These are phyloP conservation scores for Lordiphosa clarofinis DNA, from an alignment of 1,140 invertebrate species.

Conservation along the genomic window DNA sequence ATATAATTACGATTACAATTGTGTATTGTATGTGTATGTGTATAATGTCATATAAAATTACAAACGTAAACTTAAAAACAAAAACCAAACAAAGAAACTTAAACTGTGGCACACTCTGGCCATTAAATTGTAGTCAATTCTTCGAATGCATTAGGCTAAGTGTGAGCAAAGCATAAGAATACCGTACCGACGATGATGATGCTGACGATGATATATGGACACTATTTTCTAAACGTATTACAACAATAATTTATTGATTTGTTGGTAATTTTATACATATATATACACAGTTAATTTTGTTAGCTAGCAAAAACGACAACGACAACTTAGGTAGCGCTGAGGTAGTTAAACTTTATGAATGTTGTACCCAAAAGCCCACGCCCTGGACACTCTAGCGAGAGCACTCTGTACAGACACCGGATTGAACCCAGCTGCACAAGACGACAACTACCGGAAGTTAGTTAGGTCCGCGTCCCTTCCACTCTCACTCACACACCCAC, in stretches of 20 bases:
- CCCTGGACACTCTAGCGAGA: slow-evolving; percentile 53
- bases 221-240: slow-evolving; percentile 77
- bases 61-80: slow-evolving; percentile 47
- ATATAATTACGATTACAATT: slow-evolving; percentile 73
- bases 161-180: slow-evolving; percentile 30
- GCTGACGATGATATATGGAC: slow-evolving; percentile 67
- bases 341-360: slow-evolving; percentile 75
- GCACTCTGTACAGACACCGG: slow-evolving; percentile 55
- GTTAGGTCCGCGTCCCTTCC: slow-evolving; percentile 54
- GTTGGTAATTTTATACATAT: slow-evolving; percentile 72
- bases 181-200: slow-evolving; percentile 21
- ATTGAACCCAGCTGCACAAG: slow-evolving; percentile 39
- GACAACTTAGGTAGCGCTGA: slow-evolving; percentile 71
- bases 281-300: slow-evolving; percentile 73
- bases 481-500: slow-evolving; percentile 16
- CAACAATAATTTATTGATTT: slow-evolving; percentile 76
- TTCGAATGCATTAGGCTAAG: slow-evolving; percentile 66
- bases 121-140: slow-evolving; percentile 77
- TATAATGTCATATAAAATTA: slow-evolving; percentile 59
- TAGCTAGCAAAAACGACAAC: slow-evolving; percentile 73
- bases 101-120: slow-evolving; percentile 66
- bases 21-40: slow-evolving; percentile 39
- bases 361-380: slow-evolving; percentile 62
- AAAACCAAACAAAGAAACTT: slow-evolving; percentile 13
- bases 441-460: slow-evolving; percentile 52